Base-by-base conservation (phyloP, 2,113 vertebrate genomes). In the Calyptomena viridis region DNA sequence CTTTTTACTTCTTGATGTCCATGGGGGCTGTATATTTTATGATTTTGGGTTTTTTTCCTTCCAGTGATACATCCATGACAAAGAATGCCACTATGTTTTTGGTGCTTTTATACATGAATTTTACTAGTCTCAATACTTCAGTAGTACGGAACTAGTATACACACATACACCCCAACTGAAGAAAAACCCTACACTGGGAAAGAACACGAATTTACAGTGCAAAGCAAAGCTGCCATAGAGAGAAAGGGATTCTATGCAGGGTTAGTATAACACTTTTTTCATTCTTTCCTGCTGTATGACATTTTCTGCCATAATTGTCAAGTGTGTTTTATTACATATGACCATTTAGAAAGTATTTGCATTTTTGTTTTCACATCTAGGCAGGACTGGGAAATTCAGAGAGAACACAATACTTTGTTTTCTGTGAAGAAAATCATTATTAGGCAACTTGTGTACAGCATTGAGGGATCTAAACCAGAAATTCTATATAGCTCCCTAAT, bases 151-250 rank as follows among this genome's bases (percentile, higher is more conserved):
- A 73, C n/a, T 31, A 63, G 3, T 76, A 53, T 7, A 49, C 10
- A 52, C 14, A 19, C 0, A 4, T 28, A 25, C 2, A 7, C 2
- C 5, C 7, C 20, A 62, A 18, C 8, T 1, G 9, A 60, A 73
- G 33, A 20, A 90, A 90, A 87, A 35, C 5, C 6, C 14, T 58
- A 2, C 63, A 28, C 12, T 59, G 22, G 16, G 33, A 30, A 60
- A 33, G 15, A 17, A 55, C 1, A 4, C 4, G 14, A 74, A 58
- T 10, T 4, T 44, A 15, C 7, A 50, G 5, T 6, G 9, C 30
- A 75, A 67, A 87, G 7, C 31, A 49, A 62, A 50, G 31, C 13
- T 50, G 15, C 19, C 6, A 13, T 44, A 39, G 24, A 47, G 15
- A 67, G 21, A 63, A 47, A 62, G 21, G n/a, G 21, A 30, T 84